A percentile compares a stretch with the other conserved stretches of the same genome.
These are phyloP conservation scores for Megastigmus dorsalis DNA, from an alignment of 2,888 invertebrate species.

Conservation along the genomic window DNA sequence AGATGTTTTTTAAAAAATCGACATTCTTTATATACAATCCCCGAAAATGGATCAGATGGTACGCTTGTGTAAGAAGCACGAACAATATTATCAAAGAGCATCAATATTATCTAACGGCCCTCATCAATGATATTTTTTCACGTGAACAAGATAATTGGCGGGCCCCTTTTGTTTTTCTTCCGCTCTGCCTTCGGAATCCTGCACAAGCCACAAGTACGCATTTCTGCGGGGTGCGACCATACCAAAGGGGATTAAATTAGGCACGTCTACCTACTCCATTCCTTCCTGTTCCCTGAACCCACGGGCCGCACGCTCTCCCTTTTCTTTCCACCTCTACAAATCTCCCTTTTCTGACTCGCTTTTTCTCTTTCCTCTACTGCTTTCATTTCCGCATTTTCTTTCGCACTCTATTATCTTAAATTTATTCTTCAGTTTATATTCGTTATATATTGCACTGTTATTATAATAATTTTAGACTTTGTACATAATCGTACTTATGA, in stretches of 20 bases:
- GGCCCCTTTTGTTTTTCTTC: constrained; percentile 39
- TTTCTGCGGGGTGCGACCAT: constrained; percentile 5
- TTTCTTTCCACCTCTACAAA: constrained; percentile 12
- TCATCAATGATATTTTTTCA: constrained; percentile 29
- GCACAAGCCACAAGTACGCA: constrained; percentile 33
- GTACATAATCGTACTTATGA: too few species aligned
- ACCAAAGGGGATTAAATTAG: constrained; percentile 60
- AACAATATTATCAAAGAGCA: too few species aligned
- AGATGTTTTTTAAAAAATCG: too few species aligned
- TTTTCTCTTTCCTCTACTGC: not conserved
- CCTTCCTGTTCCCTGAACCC: constrained; percentile 21
- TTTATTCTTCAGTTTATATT: not conserved
- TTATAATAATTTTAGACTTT: too few species aligned
- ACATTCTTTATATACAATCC: too few species aligned
- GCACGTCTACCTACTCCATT: constrained; percentile 50
- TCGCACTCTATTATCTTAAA: not conserved
- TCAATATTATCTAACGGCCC: not conserved
- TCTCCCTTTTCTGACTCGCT: not conserved
- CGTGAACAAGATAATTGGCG: constrained; percentile 35
- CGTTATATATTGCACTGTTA: too few species aligned
- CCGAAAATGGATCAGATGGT: too few species aligned
- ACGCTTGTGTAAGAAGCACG: too few species aligned
- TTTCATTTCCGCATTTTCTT: not conserved
- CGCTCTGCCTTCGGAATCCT: constrained; percentile 15
- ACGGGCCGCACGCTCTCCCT: too few species aligned